A percentile compares a stretch with the other conserved stretches of the same genome.
Conservation (phyloP, 1,140 invertebrate genomes). For the Branchinecta lynchi region DNA sequence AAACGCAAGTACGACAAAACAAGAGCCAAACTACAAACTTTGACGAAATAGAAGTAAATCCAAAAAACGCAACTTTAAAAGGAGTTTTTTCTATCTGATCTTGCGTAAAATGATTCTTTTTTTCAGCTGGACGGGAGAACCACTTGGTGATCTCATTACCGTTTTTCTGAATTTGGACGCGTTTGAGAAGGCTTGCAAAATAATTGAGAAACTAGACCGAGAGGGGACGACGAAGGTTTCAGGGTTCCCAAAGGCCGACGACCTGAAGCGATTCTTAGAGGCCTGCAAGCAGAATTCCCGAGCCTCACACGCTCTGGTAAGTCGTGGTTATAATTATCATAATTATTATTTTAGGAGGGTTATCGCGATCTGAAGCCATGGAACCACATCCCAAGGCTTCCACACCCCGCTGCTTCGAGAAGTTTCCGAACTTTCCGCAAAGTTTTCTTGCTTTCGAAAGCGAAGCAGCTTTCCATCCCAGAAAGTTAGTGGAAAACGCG, state of each 20-base stretch:
- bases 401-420: no score
- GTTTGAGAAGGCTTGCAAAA: background rate
- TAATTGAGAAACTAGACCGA: background rate
- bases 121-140: background rate
- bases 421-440: no score
- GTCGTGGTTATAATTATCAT: background rate
- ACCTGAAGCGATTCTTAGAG: background rate
- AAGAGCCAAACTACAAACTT: no score
- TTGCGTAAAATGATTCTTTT: background rate
- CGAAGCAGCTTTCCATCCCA: no score
- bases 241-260: background rate
- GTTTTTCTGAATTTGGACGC: background rate
- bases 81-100: background rate
- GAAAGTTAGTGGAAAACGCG: no score
- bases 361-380: no score
- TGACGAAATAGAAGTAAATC: no score
- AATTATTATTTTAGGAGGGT: no score
- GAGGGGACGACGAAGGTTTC: background rate
- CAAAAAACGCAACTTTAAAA: no score
- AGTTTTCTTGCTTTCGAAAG: no score
- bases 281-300: background rate
- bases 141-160: background rate
- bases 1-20: no score
- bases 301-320: background rate
- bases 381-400: no score